Evolutionary conservation across 2,113 vertebrate species (phyloP), one percentile per base, ranked within the genome.

Genomic region (Ceuthmochares aereus): DNA sequence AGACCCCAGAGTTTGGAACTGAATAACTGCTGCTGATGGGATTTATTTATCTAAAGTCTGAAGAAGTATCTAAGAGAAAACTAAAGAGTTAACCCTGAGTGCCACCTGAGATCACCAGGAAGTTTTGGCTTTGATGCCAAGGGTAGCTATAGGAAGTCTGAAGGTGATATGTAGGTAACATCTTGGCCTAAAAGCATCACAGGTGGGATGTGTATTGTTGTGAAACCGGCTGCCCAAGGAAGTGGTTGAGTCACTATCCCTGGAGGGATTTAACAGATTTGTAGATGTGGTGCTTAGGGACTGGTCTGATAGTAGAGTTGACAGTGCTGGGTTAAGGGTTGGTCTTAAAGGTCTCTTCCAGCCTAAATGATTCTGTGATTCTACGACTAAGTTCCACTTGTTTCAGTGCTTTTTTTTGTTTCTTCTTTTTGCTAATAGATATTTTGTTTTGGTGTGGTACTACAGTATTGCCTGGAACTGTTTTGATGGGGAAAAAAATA

Each of bases 401-500:
- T 70, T 85, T 75, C 27, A 18, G 5, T 64, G 60, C n/a, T 40
- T 17, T 59, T 88, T 87, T 66, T 84, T 34, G 21, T 66, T 22
- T 36, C 7, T 56, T 37, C n/a, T 42, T 15, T 86, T 81, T 67
- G 32, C 36, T 49, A 58, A 49, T 60, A 21, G 2, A 3, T 60
- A 10, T 8, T 3, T 72, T 10, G 27, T 37, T 22, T 37, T 37
- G 1, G 7, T 67, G 59, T 43, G 5, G 25, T 73, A 22, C 29
- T 23, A 21, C 42, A 43, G 37, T 40, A 52, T 79, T 0, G 0
- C 67, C 27, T 82, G 34, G 7, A 73, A 12, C 34, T 84, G 2
- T 73, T 89, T 60, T 66, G 34, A 6, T 29, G 45, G 37, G 52
- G 42, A 43, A 45, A 49, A 4, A 6, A 0, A n/a, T 76, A 0